Evolutionary conservation across 1,140 invertebrate genomes (phyloP), one percentile per base, ranked within the genome.

Genomic region (Trichoplusia ni): DNA sequence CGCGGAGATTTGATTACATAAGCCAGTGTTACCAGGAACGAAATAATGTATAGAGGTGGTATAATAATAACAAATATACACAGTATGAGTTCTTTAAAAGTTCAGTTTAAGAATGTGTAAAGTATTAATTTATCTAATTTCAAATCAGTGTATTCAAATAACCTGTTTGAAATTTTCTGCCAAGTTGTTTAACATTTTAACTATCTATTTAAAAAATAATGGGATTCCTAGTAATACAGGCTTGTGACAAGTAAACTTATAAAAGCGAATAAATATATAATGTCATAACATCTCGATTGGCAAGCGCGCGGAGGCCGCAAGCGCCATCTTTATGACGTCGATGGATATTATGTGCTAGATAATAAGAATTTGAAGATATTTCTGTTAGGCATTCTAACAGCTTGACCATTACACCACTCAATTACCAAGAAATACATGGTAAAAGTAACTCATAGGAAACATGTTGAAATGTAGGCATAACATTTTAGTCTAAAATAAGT

Each of bases 21-120:
- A 73, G 69, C 64, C 72, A 81, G 82, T 85, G 77, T 81, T 83
- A 67, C 75, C 77, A 81, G 79, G 73, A 75, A 70, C 16, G 11
- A 60, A 47, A 42, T n/a, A 60, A 21, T 23, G 18, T 29, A 21
- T 44, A n/a, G 13, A 44, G 33, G 54, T 44, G 25, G 38, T 49
- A 49, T 49, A 16, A 29, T 25, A 9, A 44, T 27, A 11, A 44
- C 13, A 44, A 58, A 5, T 29, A 58, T 44, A 44, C 11, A 9
- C 13, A 31, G 11, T 40, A 9, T n/a, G 13, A 7, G 19, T 46
- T 46, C n/a, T 6, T 27, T 2, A 13, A 25, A 25, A 16, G 18
- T 38, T 18, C 21, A 38, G 11, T 11, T 19, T 25, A 49, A 31
- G 14, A 16, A 29, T 6, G 4, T 49, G 27, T 47, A 11, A 14